Evolutionary conservation across 2,888 invertebrate genomes (phyloP).

Genomic region (Hylaea fasciaria): DNA sequence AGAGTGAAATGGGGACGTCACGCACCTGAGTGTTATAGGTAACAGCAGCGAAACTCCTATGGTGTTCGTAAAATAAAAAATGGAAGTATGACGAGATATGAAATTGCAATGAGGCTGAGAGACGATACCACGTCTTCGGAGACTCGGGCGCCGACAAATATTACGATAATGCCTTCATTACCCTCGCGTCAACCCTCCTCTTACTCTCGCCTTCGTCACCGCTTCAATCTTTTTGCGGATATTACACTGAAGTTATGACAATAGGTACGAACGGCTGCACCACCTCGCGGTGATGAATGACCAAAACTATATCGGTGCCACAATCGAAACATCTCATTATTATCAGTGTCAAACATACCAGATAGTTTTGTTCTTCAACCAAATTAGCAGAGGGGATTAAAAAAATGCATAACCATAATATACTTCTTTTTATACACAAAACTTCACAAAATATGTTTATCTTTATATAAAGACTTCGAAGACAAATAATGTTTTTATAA

Average conservation of each 20-base stretch:
- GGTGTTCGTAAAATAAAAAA: slow-evolving; percentile 55
- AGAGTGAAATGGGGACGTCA: slow-evolving; percentile 4
- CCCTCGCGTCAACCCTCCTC: slow-evolving; percentile 81
- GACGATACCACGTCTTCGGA: slow-evolving; percentile 36
- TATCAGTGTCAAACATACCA: slow-evolving; percentile 1
- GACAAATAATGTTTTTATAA: no score
- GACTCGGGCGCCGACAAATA: slow-evolving; percentile 60
- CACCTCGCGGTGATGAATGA: slow-evolving; percentile 72
- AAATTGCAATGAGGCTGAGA: slow-evolving; percentile 61
- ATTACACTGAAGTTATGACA: slow-evolving; percentile 81
- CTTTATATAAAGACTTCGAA: no score
- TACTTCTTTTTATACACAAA: no score
- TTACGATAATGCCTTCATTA: slow-evolving; percentile 78
- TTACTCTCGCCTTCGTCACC: slow-evolving; percentile 68
- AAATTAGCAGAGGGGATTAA: no score
- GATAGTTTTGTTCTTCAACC: no score
- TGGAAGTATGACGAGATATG: slow-evolving; percentile 58
- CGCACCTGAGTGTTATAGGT: slow-evolving; percentile 20
- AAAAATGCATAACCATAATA: no score
- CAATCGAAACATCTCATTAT: slow-evolving; percentile 44
- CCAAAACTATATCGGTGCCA: slow-evolving; percentile 60
- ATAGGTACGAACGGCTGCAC: slow-evolving; percentile 65
- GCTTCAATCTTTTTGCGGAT: slow-evolving; percentile 81
- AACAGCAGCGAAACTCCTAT: slow-evolving; percentile 28
- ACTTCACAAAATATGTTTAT: no score